Base-by-base conservation (phyloP, 2,888 invertebrate species). In the Pseudeuparius sepicola region DNA sequence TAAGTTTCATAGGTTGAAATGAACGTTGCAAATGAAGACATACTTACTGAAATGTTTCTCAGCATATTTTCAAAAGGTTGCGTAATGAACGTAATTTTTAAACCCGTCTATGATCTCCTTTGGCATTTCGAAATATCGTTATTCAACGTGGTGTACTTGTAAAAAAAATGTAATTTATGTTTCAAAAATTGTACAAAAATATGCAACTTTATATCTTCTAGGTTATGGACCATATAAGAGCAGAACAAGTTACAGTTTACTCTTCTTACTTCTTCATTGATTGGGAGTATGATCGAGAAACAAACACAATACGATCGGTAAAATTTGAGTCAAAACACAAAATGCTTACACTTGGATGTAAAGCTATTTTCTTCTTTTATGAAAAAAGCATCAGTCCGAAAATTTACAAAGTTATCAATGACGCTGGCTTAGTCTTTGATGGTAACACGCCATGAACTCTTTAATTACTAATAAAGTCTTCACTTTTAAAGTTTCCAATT, bases 301-400 rank as follows among this genome's bases (percentile, higher is more conserved):
- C 59, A 2, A 54, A 57, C 16, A 31, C 44, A 3, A 44, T 56
- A 14, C 43, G 39, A 1, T 56, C 57, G 6, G 64, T 70, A 0
- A 63, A 63, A 13, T 68, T 78, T 36, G 57, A 72, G 24, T 69
- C 71, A 0, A 55, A 66, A 16, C 60, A 59, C 18, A 53, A 64
- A 17, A 51, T 59, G 30, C 42, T 70, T 5, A 57, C 56, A 1
- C 36, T 77, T 1, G 55, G 65, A 3, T 75, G 76, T 43, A 52
- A 66, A 10, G 71, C 66, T 0, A 57, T 78, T 34, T 70, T 77
- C 43, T 70, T 69, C 46, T 78, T 74, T 45, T 65, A 67, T 3
- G 51, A 65, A 10, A 72, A 69, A 41, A 66, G 65, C 5, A 68
- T 77, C 25, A 55, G 56, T 37, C 48, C 49, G 2, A 47, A 47